Evolutionary conservation across 2,797 vertebrate genomes (phyloP).

Genomic region (Rhynchotus rufescens): DNA sequence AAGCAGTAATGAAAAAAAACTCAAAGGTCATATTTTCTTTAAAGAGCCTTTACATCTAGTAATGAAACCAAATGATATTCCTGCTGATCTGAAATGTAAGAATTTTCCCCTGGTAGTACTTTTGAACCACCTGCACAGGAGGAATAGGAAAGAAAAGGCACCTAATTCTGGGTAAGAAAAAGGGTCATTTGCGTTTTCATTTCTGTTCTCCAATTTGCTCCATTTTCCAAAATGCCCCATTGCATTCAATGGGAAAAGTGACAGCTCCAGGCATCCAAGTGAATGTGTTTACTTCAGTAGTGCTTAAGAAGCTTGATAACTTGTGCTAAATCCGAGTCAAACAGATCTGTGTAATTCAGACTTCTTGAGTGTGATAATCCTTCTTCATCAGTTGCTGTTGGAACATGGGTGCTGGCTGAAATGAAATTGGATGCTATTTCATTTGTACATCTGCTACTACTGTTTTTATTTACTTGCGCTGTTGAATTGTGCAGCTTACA

Average conservation of each 20-base stretch:
- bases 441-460: constrained; percentile 38
- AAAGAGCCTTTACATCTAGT: background rate
- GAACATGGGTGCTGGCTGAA: constrained; percentile 3
- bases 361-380: constrained; percentile 30
- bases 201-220: background rate
- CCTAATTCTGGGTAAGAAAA: background rate
- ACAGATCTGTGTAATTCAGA: background rate
- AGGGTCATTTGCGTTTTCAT: background rate
- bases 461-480: constrained; percentile 53
- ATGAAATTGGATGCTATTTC: constrained; percentile 13
- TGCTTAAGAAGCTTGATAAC: background rate
- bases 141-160: background rate
- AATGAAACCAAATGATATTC: background rate
- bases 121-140: background rate
- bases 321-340: background rate
- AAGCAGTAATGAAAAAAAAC: background rate
- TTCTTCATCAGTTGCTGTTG: constrained; percentile 20
- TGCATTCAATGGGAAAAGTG: background rate
- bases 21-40: background rate
- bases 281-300: background rate
- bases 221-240: background rate
- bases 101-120: background rate
- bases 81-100: background rate
- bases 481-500: constrained; percentile 12
- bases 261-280: background rate